Conservation (phyloP, 2,797 vertebrate genomes). For the Fistularia tabacaria region DNA sequence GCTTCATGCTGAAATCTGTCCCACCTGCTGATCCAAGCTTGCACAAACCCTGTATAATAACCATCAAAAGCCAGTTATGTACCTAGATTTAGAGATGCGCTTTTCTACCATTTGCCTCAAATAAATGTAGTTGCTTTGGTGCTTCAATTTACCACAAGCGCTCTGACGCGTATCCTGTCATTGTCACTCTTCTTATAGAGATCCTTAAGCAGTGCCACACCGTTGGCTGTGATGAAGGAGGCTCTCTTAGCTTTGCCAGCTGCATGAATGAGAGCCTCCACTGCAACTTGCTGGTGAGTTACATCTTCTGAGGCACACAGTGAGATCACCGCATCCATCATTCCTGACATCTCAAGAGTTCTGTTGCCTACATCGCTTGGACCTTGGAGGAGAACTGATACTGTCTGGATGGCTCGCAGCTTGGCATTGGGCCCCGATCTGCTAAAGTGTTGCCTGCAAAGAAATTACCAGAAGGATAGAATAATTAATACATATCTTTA, state of each 20-base stretch:
- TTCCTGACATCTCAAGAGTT: constrained; percentile 88
- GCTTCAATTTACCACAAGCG: constrained; percentile 84
- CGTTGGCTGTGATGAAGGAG: constrained; percentile 94
- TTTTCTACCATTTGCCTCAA: constrained; percentile 6
- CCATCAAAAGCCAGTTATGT: constrained; percentile 10
- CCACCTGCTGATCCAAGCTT: constrained; percentile 96
- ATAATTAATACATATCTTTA: background rate
- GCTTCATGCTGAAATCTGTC: constrained; percentile 99
- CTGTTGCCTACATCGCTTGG: constrained; percentile 89
- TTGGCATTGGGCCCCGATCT: constrained; percentile 73
- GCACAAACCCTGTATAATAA: constrained; percentile 82
- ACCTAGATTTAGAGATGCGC: constrained; percentile 4
- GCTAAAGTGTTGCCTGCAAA: constrained; percentile 83
- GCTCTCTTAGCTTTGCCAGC: constrained; percentile 95
- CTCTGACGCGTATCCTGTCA: constrained; percentile 93
- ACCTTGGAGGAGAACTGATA: constrained; percentile 93
- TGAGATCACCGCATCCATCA: constrained; percentile 90
- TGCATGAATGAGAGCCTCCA: constrained; percentile 93
- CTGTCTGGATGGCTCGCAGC: constrained; percentile 90
- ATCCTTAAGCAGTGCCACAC: constrained; percentile 91
- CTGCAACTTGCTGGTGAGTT: constrained; percentile 90
- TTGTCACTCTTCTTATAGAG: constrained; percentile 94
- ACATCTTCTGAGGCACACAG: constrained; percentile 86
- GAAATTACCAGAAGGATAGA: background rate
- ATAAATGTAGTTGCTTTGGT: background rate